Base-by-base conservation (phyloP, 2,113 vertebrate species). In the Siphamia tubifer region DNA sequence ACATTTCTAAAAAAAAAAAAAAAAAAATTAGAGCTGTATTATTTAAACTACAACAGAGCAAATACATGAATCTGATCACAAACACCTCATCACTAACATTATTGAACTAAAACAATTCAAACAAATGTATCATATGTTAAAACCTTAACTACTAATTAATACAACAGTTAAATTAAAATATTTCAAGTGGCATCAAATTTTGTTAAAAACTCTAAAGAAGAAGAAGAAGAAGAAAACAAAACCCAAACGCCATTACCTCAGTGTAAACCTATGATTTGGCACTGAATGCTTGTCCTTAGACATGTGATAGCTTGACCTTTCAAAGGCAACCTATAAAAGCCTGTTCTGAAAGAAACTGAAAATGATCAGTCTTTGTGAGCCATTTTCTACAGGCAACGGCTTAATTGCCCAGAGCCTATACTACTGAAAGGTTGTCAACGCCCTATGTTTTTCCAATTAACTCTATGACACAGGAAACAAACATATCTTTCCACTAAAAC, bases 221-320 rank as follows among this genome's bases (percentile, higher is more conserved):
- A n/a, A n/a, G n/a, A n/a, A n/a, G n/a, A n/a, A n/a, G n/a, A n/a
- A n/a, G n/a, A n/a, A n/a, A n/a, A n/a, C n/a, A n/a, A n/a, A 53
- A 56, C n/a, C 31, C 20, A 20, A 24, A 48, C 17, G n/a, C 21
- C 19, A 43, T 32, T 44, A 55, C 32, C 45, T 30, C 25, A n/a
- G 31, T 13, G 24, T 30, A 30, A 64, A 65, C 3, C 19, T 16
- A 2, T 27, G 15, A 69, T 60, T 63, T 45, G 6, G 15, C 56
- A 42, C 61, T 68, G 51, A 58, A 54, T 57, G 39, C 45, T 74
- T 68, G 30, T 76, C 65, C 45, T 44, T 72, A 39, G 60, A 36
- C 24, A n/a, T 25, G 19, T 43, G 64, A 58, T 65, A 66, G 44
- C 42, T 39, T 86, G 77, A 87, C 86, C 84, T 90, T 90, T 80